A percentile compares a stretch with the other conserved stretches of the same genome.
Conservation (phyloP, 2,888 invertebrate species). For the Seira ritae region DNA sequence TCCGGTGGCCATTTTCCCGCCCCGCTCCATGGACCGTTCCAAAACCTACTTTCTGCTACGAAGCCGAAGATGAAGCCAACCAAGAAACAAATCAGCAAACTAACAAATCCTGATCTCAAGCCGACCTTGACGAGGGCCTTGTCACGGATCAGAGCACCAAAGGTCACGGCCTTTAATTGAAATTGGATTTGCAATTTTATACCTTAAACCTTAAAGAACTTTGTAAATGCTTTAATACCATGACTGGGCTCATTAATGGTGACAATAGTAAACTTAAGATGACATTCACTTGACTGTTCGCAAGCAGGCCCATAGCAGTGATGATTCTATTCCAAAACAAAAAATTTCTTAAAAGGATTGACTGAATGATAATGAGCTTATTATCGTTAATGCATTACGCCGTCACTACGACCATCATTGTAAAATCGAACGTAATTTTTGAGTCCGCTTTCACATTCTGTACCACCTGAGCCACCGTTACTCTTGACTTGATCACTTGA, state of each 20-base stretch:
- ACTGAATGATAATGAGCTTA: conserved; percentile 16
- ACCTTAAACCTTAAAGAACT: conserved; percentile 80
- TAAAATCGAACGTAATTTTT: conserved; percentile 85
- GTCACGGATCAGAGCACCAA: conserved; percentile 79
- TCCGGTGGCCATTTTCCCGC: conserved; percentile 81
- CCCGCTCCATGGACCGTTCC: conserved; percentile 78
- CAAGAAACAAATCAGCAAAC: conserved; percentile 81
- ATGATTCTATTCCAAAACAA: conserved; percentile 77
- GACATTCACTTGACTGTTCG: conserved; percentile 84
- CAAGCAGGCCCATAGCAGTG: conserved; percentile 84
- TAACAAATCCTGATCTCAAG: conserved; percentile 82
- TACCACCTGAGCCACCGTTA: conserved; percentile 85
- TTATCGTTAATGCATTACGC: conserved; percentile 77
- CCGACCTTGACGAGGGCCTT: conserved; percentile 81
- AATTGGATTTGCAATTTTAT: no score
- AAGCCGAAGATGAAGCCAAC: conserved; percentile 84
- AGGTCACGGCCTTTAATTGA: conserved; percentile 24
- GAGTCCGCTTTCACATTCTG: conserved; percentile 83
- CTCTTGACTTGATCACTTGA: conserved; percentile 81
- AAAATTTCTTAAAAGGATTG: conserved; percentile 31
- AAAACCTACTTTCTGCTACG: conserved; percentile 77
- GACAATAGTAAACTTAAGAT: conserved; percentile 89
- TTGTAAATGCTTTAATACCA: conserved; percentile 81
- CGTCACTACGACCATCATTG: conserved; percentile 83
- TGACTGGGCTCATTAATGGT: conserved; percentile 86